phyloP scores from a whole-genome alignment of 2,113 vertebrate species.

The Tragelaphus imberbis region DNA sequence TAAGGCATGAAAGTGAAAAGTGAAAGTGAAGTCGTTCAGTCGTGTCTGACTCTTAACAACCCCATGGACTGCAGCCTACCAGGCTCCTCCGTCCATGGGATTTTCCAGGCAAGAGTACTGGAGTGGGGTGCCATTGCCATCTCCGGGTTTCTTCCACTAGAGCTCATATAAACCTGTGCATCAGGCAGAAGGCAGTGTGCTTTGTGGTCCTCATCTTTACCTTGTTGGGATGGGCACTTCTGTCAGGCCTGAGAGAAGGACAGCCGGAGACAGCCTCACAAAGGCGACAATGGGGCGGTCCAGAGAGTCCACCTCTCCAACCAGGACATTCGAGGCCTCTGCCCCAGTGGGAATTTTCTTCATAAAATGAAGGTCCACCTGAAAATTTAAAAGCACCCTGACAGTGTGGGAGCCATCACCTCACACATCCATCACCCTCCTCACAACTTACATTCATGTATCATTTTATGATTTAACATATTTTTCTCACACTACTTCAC shows the following conservation, averaged over 20 bases:
- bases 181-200: background rate
- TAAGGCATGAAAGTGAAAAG: no score
- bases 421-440: background rate
- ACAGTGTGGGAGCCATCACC: background rate
- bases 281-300: constrained; percentile 91
- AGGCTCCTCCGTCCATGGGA: background rate
- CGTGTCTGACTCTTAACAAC: no score
- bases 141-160: background rate
- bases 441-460: background rate
- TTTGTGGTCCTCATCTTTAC: constrained; percentile 69
- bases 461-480: background rate
- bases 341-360: constrained; percentile 96
- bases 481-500: background rate
- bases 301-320: constrained; percentile 93
- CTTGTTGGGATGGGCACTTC: constrained; percentile 97
- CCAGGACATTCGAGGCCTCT: constrained; percentile 94
- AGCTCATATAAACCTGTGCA: background rate
- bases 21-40: no score
- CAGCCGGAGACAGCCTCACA: constrained; percentile 91
- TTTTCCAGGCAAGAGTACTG: background rate
- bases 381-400: background rate
- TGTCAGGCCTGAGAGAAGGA: constrained; percentile 92
- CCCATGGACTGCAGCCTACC: background rate
- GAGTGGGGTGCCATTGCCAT: background rate
- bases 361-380: constrained; percentile 98